These are phyloP conservation scores for Gryllus bimaculatus DNA, from an alignment of 1,140 invertebrate genomes.

Conservation along the genomic window DNA sequence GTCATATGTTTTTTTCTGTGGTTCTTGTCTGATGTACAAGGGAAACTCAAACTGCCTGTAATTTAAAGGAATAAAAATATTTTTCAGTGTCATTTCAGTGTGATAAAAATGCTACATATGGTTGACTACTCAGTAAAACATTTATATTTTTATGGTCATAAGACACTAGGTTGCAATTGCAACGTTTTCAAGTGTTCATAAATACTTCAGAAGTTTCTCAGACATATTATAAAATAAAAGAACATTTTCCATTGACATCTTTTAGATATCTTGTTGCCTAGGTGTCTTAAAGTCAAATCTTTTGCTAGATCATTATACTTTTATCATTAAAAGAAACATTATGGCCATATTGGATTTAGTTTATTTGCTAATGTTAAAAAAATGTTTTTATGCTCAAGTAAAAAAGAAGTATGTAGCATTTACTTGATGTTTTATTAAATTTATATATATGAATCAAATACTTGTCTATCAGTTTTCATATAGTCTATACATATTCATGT, in stretches of 20 bases:
- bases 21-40: neutral
- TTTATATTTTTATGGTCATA: neutral
- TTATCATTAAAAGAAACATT: neutral
- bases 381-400: conserved; percentile 11
- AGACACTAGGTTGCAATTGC: neutral
- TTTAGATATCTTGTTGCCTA: neutral
- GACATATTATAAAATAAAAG: neutral
- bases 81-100: neutral
- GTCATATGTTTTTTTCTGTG: neutral
- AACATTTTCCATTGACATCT: no score
- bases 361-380: neutral
- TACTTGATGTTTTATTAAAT: conserved; percentile 15
- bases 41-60: neutral
- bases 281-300: neutral
- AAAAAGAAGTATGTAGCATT: conserved; percentile 11
- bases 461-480: conserved; percentile 11
- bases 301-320: neutral
- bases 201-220: neutral
- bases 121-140: neutral
- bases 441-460: conserved; percentile 7
- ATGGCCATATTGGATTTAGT: neutral
- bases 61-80: neutral
- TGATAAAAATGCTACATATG: conserved; percentile 5
- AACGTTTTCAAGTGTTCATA: neutral
- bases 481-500: neutral